Conservation (phyloP, 2,888 invertebrate species). For the Rhamphomyia laevipes region DNA sequence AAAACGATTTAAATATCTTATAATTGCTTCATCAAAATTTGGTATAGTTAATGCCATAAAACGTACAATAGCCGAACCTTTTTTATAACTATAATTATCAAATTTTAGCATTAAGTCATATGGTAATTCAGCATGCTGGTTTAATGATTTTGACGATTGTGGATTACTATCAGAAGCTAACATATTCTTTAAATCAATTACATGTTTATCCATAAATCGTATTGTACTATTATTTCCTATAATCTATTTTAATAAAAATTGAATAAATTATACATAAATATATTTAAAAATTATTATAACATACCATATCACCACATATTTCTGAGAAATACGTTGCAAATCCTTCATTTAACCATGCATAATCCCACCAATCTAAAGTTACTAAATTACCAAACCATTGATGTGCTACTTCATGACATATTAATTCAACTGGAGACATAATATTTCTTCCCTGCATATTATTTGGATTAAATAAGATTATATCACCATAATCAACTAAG, state of each 20-base stretch:
- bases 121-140: not conserved
- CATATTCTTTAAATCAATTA: not conserved
- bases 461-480: not conserved
- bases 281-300: not conserved
- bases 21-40: not conserved
- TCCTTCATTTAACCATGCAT: constrained; percentile 11
- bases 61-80: not conserved
- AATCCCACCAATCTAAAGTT: constrained; percentile 9
- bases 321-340: constrained; percentile 8
- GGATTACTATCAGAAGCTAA: not conserved
- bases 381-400: constrained; percentile 13
- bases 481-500: not conserved
- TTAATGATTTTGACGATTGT: not conserved
- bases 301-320: constrained; percentile 6
- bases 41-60: not conserved
- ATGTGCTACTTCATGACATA: constrained; percentile 30
- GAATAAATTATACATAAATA: not conserved
- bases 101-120: not conserved
- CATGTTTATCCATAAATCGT: not conserved
- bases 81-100: not conserved
- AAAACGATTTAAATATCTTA: not conserved
- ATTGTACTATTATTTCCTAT: not conserved
- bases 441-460: not conserved
- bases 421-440: not conserved
- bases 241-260: not conserved